A percentile compares a stretch with the other conserved stretches of the same genome.
Conservation (phyloP, 2,797 vertebrate species). For the Amphiprion clarkii region DNA sequence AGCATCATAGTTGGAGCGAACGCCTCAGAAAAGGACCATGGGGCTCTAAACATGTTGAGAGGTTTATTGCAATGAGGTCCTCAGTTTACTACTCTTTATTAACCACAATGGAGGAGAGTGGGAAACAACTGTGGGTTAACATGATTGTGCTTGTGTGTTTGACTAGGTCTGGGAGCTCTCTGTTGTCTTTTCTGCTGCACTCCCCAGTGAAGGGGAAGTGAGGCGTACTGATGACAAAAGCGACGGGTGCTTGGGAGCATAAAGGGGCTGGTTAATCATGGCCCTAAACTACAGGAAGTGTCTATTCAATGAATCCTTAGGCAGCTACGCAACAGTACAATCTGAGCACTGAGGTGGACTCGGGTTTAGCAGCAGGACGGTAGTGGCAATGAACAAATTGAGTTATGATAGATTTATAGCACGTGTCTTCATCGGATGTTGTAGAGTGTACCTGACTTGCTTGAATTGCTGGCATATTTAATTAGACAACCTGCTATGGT, state of each 20-base stretch:
- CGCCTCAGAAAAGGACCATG: constrained; percentile 65
- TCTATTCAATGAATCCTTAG: constrained; percentile 77
- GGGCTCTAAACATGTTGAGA: constrained; percentile 76
- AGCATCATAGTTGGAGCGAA: constrained; percentile 77
- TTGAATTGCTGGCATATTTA: constrained; percentile 18
- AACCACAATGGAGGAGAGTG: constrained; percentile 66
- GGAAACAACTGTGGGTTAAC: constrained; percentile 81
- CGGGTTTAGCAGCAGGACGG: constrained; percentile 46
- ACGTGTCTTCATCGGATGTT: not conserved
- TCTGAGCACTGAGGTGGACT: constrained; percentile 60
- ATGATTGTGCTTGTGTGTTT: constrained; percentile 83
- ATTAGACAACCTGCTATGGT: not conserved
- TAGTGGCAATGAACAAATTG: constrained; percentile 35
- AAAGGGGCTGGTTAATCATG: constrained; percentile 86
- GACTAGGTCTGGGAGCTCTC: constrained; percentile 75
- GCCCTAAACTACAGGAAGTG: constrained; percentile 85
- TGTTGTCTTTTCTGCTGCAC: constrained; percentile 69
- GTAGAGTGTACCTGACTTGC: not conserved
- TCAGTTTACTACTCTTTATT: constrained; percentile 66
- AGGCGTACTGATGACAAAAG: constrained; percentile 85
- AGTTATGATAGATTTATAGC: constrained; percentile 48
- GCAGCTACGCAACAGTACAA: constrained; percentile 69
- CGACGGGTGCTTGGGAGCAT: constrained; percentile 77
- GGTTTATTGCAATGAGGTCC: constrained; percentile 77
- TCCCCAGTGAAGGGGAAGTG: constrained; percentile 82